Evolutionary conservation across 2,888 invertebrate species (phyloP).

Genomic region (Chironomus riparius): DNA sequence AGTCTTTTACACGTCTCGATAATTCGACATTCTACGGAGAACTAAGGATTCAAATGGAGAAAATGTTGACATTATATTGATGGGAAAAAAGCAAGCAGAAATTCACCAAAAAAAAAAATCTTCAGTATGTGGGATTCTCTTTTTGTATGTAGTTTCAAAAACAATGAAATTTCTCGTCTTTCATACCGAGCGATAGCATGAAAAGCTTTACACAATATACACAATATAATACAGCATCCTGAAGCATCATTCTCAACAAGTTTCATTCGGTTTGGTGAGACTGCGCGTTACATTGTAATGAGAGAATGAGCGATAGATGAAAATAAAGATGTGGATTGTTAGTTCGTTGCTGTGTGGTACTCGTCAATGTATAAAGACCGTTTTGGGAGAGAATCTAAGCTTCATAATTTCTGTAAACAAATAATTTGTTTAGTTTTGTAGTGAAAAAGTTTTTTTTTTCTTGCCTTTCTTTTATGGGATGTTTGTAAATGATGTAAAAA

Average conservation of each 20-base stretch:
- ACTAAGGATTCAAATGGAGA: no score
- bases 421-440: background rate
- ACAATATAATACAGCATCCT: background rate
- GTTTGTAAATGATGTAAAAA: background rate
- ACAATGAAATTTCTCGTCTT: no score
- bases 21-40: no score
- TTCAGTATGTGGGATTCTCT: no score
- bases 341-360: background rate
- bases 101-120: no score
- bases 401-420: background rate
- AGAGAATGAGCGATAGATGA: background rate
- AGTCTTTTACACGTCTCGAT: no score
- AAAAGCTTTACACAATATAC: no score
- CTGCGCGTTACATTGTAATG: background rate
- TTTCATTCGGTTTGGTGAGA: background rate
- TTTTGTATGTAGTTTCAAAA: no score
- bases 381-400: background rate
- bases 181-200: no score
- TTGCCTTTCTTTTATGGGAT: background rate
- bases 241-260: background rate
- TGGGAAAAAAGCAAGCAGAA: no score
- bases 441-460: background rate
- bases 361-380: background rate
- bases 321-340: conserved; percentile 11
- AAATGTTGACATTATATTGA: no score